Conservation (phyloP, 2,888 invertebrate species). For the Ophion obscuratus region DNA sequence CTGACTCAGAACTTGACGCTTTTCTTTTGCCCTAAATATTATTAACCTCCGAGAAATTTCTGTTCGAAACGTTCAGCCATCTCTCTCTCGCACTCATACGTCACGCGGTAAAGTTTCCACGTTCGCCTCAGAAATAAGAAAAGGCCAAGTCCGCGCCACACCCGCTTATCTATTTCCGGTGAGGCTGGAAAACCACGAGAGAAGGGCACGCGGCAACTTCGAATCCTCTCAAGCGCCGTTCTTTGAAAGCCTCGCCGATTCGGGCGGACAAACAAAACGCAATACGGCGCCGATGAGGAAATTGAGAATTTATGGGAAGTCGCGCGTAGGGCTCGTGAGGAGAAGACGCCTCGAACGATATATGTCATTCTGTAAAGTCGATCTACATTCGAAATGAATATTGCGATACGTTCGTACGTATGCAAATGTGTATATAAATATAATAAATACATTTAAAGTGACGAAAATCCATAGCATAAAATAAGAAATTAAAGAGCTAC, state of each 20-base stretch:
- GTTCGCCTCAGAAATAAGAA: not conserved
- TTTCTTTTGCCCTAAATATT: no score
- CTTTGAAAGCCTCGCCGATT: conserved; percentile 3
- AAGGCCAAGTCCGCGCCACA: conserved; percentile 40
- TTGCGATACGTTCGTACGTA: not conserved
- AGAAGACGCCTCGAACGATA: not conserved
- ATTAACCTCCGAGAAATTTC: no score
- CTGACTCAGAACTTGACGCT: not conserved
- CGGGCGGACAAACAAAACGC: not conserved
- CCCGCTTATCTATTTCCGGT: conserved; percentile 64
- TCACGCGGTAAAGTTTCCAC: not conserved
- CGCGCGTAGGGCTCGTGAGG: not conserved
- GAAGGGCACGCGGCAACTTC: conserved; percentile 43
- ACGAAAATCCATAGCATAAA: not conserved
- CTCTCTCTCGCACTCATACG: no score
- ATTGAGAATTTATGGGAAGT: not conserved
- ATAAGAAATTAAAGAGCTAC: not conserved
- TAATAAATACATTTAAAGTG: not conserved
- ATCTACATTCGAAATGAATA: not conserved
- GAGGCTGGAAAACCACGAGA: conserved; percentile 48
- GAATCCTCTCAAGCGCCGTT: conserved; percentile 26
- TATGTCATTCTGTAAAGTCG: not conserved
- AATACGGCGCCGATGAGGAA: not conserved
- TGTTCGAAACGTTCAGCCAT: no score
- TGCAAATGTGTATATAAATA: not conserved